A percentile compares a stretch with the other conserved stretches of the same genome.
Evolutionary conservation across 2,888 invertebrate genomes (phyloP).

Genomic region (Emmelina monodactyla): DNA sequence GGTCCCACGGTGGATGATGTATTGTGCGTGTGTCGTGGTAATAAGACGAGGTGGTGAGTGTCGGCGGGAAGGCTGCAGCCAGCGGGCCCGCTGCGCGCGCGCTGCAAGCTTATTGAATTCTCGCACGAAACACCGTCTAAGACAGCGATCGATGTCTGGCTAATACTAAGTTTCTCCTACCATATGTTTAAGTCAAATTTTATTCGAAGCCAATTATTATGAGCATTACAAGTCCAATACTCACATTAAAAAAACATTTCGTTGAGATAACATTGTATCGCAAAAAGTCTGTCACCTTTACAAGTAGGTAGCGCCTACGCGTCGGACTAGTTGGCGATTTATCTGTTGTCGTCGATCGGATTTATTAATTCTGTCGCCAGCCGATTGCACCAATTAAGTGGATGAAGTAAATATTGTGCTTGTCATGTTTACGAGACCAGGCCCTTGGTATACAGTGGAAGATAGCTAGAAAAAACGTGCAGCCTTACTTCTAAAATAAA

Average conservation of each 20-base stretch:
- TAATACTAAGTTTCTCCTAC: constrained; percentile 14
- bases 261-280: too few relatives aligned
- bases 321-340: constrained; percentile 28
- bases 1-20: constrained; percentile 45
- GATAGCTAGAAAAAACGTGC: too few relatives aligned
- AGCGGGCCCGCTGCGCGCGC: constrained; percentile 40
- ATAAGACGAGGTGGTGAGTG: constrained; percentile 37
- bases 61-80: constrained; percentile 34
- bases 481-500: too few relatives aligned
- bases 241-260: too few relatives aligned
- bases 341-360: constrained; percentile 39
- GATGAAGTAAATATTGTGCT: constrained; percentile 47
- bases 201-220: too few relatives aligned
- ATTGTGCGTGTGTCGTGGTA: constrained; percentile 41
- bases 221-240: too few relatives aligned
- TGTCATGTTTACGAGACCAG: constrained; percentile 44
- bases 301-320: constrained; percentile 28
- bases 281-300: too few relatives aligned
- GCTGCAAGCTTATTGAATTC: constrained; percentile 51
- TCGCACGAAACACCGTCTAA: constrained; percentile 40
- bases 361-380: constrained; percentile 53
- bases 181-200: too few relatives aligned
- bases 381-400: constrained; percentile 57
- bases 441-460: too few relatives aligned
- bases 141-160: constrained; percentile 31